A percentile compares a stretch with the other conserved stretches of the same genome.
Evolutionary conservation across 2,113 vertebrate species (phyloP).

Genomic region (Xyrauchen texanus): DNA sequence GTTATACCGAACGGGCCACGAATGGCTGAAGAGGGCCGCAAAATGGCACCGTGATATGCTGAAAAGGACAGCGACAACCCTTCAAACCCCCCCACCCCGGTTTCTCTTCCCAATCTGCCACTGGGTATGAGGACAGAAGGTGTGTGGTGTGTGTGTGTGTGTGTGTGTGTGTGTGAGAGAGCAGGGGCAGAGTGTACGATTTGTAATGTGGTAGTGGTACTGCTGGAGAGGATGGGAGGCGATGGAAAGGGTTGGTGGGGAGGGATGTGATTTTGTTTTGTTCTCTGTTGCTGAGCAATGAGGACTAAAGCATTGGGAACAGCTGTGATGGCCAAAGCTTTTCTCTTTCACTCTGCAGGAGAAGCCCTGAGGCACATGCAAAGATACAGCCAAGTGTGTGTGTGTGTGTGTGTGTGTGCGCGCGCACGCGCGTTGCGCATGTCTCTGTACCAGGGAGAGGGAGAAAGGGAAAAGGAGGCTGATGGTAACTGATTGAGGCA

Average conservation of each 20-base stretch:
- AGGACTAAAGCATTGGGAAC: conserved; percentile 68
- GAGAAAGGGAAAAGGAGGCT: conserved; percentile 25
- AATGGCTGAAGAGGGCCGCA: too few species aligned
- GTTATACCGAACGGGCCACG: too few species aligned
- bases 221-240: conserved; percentile 43
- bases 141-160: conserved; percentile 26
- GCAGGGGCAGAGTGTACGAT: conserved; percentile 59
- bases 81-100: too few species aligned
- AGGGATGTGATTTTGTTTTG: conserved; percentile 75
- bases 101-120: too few species aligned
- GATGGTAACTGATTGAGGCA: neutral
- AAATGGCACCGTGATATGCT: too few species aligned
- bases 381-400: conserved; percentile 51
- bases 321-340: conserved; percentile 78
- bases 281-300: conserved; percentile 76
- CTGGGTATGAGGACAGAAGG: conserved; percentile 33
- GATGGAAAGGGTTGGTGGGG: conserved; percentile 48
- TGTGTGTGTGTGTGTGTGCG: conserved; percentile 34
- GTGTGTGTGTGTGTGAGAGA: conserved; percentile 28
- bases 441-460: conserved; percentile 13
- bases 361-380: conserved; percentile 68
- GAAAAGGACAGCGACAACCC: too few species aligned
- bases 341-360: conserved; percentile 76
- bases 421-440: too few species aligned
- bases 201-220: conserved; percentile 28